Conservation (phyloP, 2,888 invertebrate genomes). For the Strigamia transsilvanica region DNA sequence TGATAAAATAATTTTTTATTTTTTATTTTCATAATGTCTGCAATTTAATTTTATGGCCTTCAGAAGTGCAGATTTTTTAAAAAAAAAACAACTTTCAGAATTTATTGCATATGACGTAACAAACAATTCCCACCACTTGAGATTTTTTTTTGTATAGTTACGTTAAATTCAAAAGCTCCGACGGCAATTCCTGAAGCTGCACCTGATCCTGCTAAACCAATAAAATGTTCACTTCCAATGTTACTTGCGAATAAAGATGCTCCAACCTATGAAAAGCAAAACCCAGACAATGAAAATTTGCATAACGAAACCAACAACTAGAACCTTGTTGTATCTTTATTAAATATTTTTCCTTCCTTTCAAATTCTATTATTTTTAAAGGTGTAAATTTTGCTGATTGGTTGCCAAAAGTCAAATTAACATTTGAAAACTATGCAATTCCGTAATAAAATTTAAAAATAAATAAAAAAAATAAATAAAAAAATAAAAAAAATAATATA, state of each 20-base stretch:
- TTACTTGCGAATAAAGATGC: constrained; percentile 68
- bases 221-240: constrained; percentile 68
- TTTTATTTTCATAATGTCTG: no score
- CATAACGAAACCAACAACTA: background rate
- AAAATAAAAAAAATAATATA: background rate
- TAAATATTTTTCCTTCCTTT: background rate
- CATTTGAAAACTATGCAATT: background rate
- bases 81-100: no score
- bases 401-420: constrained; percentile 7
- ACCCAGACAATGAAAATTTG: constrained; percentile 10
- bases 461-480: background rate
- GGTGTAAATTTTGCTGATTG: background rate
- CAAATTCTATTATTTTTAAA: background rate
- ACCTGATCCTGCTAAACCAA: constrained; percentile 67
- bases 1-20: no score
- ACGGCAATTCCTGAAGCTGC: constrained; percentile 67
- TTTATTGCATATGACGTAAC: no score
- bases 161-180: constrained; percentile 67
- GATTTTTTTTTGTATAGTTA: constrained; percentile 57
- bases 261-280: constrained; percentile 63
- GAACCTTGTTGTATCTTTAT: constrained; percentile 51
- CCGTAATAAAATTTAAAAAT: background rate
- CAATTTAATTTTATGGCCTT: no score
- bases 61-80: no score
- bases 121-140: background rate